Evolutionary conservation across 2,113 vertebrate genomes (phyloP).

Genomic region (Brachyhypopomus occidentalis): DNA sequence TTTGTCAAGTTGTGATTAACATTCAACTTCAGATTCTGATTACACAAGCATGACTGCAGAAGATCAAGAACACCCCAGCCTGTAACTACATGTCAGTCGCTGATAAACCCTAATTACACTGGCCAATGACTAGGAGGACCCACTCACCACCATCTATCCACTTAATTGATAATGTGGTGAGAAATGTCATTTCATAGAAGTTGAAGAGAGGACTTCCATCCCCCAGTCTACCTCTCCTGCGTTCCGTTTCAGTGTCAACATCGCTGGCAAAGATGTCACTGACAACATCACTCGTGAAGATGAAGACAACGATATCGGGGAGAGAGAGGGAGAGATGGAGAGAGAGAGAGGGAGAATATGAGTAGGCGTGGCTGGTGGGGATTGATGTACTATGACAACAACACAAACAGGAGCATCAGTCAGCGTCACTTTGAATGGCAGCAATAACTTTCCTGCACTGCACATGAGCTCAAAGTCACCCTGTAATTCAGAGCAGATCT

Average conservation of each 20-base stretch:
- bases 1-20: too few relatives aligned
- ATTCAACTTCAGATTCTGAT: too few relatives aligned
- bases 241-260: neutral
- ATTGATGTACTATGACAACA: conserved; percentile 50
- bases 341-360: neutral
- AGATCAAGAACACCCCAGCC: neutral
- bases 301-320: neutral
- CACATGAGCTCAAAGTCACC: conserved; percentile 33
- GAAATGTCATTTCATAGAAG: neutral
- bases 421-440: conserved; percentile 47
- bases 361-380: conserved; percentile 13
- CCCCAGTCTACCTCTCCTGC: neutral
- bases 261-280: neutral
- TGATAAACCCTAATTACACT: conserved; percentile 34
- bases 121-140: neutral
- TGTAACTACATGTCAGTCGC: neutral
- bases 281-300: neutral
- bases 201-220: neutral
- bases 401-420: conserved; percentile 47
- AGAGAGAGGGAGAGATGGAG: neutral
- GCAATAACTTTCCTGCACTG: conserved; percentile 31
- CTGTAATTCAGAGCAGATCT: conserved; percentile 25
- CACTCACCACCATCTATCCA: neutral
- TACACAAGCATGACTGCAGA: too few relatives aligned
- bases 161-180: neutral